A percentile compares a stretch with the other conserved stretches of the same genome.
Evolutionary conservation across 2,113 vertebrate species (phyloP).

Genomic region (Bubo blakistoni): DNA sequence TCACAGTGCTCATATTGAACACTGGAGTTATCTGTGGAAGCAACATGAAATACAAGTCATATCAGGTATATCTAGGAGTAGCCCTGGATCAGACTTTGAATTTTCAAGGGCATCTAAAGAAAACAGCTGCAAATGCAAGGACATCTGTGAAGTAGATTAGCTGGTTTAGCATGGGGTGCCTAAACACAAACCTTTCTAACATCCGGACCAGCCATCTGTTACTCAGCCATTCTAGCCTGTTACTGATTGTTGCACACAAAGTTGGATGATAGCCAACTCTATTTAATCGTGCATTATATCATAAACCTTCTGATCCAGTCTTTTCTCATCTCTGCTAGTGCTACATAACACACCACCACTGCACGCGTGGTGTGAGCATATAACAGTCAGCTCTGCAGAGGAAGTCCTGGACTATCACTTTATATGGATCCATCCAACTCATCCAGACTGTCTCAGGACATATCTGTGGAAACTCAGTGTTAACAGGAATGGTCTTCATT

Average conservation of each 20-base stretch:
- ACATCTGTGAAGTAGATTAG: conserved; percentile 55
- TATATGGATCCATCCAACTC: background rate
- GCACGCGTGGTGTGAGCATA: fast-evolving
- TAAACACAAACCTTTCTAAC: conserved; percentile 42
- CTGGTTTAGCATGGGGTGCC: conserved; percentile 26
- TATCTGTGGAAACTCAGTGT: background rate
- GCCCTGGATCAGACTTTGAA: background rate
- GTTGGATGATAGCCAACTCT: background rate
- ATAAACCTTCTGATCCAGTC: conserved; percentile 15
- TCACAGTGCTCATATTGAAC: background rate
- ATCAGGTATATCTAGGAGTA: background rate
- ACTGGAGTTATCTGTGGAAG: background rate
- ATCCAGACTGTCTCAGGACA: background rate
- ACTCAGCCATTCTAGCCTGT: background rate
- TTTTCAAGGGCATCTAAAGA: conserved; percentile 41
- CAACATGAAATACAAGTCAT: background rate
- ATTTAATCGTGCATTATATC: background rate
- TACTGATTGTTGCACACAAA: background rate
- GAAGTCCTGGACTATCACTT: background rate
- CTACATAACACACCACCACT: background rate
- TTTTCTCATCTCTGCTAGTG: background rate
- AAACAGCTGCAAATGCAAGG: conserved; percentile 52
- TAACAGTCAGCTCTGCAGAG: background rate
- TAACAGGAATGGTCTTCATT: background rate
- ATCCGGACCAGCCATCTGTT: conserved; percentile 38